Evolutionary conservation across 2,113 vertebrate species (phyloP).

Genomic region (Cyanoramphus novaezelandiae): DNA sequence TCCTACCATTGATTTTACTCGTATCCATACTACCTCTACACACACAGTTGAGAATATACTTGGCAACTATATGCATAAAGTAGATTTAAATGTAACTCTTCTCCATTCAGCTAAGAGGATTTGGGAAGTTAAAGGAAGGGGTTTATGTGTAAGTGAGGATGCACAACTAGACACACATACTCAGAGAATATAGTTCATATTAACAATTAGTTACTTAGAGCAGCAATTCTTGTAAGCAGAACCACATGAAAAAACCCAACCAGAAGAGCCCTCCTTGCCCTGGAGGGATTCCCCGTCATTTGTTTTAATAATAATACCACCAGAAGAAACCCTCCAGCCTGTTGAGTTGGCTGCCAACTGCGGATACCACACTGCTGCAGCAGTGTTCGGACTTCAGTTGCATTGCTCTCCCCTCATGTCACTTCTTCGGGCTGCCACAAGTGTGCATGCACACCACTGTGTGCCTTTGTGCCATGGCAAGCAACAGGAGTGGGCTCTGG

Average conservation of each 20-base stretch:
- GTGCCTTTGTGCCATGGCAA: background rate
- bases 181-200: background rate
- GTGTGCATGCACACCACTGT: accelerated
- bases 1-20: background rate
- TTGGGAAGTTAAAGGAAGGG: background rate
- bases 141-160: accelerated
- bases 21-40: no score
- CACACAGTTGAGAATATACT: background rate
- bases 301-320: background rate
- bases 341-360: background rate
- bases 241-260: background rate
- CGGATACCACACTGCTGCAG: accelerated
- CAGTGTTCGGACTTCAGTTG: accelerated
- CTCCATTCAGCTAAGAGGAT: background rate
- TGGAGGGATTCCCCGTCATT: background rate
- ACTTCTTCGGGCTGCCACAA: no score
- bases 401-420: accelerated
- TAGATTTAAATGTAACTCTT: background rate
- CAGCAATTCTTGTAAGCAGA: background rate
- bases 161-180: accelerated
- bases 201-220: background rate
- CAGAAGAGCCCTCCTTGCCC: background rate
- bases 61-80: background rate
- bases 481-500: background rate
- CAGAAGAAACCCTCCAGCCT: background rate